These are phyloP conservation scores for Brachionus plicatilis DNA, from an alignment of 1,140 invertebrate genomes.

Conservation along the genomic window DNA sequence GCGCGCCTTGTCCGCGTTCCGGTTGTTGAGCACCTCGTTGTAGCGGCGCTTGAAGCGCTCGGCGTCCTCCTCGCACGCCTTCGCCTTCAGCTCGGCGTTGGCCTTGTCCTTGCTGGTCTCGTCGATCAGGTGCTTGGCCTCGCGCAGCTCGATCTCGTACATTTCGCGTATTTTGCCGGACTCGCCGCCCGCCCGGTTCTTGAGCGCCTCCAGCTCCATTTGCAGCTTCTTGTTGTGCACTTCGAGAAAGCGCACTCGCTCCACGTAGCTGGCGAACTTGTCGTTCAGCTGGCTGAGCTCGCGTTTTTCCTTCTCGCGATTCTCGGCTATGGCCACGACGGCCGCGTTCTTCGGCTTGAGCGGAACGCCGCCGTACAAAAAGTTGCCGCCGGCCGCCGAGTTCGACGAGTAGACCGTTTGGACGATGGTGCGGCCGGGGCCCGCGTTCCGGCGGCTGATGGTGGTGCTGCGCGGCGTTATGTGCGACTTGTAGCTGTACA, in stretches of 20 bases:
- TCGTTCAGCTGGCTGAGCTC: constrained; percentile 59
- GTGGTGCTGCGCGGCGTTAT: constrained; percentile 39
- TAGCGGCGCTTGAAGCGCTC: constrained; percentile 28
- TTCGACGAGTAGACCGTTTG: neutral
- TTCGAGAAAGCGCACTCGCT: constrained; percentile 59
- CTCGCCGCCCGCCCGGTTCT: constrained; percentile 57
- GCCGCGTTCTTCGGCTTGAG: constrained; percentile 33
- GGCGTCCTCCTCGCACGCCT: constrained; percentile 38
- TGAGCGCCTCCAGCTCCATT: constrained; percentile 55
- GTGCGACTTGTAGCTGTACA: constrained; percentile 40
- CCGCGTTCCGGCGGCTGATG: constrained; percentile 15
- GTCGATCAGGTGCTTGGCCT: constrained; percentile 43
- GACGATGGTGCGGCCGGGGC: neutral
- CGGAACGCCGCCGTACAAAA: constrained; percentile 34
- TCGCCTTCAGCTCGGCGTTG: constrained; percentile 39
- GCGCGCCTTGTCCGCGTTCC: constrained; percentile 55
- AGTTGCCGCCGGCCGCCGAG: neutral
- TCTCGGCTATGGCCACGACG: constrained; percentile 36
- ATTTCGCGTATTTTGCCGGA: constrained; percentile 50
- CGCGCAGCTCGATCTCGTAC: constrained; percentile 49
- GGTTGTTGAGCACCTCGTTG: constrained; percentile 56
- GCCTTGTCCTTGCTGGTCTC: constrained; percentile 44
- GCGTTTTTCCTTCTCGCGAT: constrained; percentile 53
- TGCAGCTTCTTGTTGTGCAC: constrained; percentile 58
- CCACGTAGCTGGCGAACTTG: constrained; percentile 59